Evolutionary conservation across 2,113 vertebrate genomes (phyloP).

Genomic region (Psittacus erithacus): DNA sequence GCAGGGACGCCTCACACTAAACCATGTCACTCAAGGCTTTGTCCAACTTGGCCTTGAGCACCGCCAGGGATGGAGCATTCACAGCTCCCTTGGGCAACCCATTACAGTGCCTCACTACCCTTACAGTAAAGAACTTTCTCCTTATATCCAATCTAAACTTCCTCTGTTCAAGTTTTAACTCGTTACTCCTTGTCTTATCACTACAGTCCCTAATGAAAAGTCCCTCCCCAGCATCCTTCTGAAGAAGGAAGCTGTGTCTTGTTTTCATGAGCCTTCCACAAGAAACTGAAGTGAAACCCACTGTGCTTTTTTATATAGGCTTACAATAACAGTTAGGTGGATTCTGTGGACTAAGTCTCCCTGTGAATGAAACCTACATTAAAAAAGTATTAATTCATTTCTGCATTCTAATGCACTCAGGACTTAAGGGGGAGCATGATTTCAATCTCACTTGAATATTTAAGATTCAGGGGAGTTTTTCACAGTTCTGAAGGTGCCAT

Average conservation of each 20-base stretch:
- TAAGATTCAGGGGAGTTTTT: background rate
- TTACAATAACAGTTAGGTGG: background rate
- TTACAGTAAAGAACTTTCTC: too few relatives aligned
- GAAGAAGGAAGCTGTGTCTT: background rate
- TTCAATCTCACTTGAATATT: background rate
- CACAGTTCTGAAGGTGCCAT: background rate
- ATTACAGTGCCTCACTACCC: too few relatives aligned
- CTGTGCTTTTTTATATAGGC: background rate
- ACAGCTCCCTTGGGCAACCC: too few relatives aligned
- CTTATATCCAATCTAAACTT: too few relatives aligned
- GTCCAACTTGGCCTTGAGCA: too few relatives aligned
- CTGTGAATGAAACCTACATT: constrained; percentile 17
- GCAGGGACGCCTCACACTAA: too few relatives aligned
- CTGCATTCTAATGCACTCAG: background rate
- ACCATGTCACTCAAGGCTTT: too few relatives aligned
- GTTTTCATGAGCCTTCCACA: background rate
- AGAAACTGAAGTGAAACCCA: background rate
- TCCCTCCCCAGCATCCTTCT: background rate
- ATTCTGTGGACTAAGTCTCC: background rate
- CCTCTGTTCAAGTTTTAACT: too few relatives aligned
- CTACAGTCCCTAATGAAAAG: too few relatives aligned
- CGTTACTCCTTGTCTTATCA: too few relatives aligned
- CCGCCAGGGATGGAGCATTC: too few relatives aligned
- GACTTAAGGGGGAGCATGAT: background rate
- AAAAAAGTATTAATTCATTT: background rate